These are phyloP conservation scores for Hyalella azteca DNA, from an alignment of 2,888 invertebrate genomes.

Conservation along the genomic window DNA sequence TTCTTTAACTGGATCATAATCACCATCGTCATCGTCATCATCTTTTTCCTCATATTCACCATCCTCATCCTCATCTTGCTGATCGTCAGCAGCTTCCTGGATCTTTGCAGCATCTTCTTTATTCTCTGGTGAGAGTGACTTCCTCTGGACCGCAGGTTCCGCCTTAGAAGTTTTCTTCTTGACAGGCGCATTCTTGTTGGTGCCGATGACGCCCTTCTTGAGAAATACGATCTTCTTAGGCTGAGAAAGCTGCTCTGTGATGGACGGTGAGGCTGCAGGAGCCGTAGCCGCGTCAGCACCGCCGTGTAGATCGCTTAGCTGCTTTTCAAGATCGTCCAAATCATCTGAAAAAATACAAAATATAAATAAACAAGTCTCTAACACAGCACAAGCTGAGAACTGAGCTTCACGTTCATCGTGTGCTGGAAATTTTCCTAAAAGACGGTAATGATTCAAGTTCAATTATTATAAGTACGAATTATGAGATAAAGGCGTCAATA, in stretches of 20 bases:
- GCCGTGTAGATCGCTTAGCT: conserved; percentile 32
- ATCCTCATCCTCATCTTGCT: conserved; percentile 26
- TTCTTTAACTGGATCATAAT: conserved; percentile 42
- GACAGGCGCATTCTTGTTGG: not conserved
- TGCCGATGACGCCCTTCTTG: conserved; percentile 9
- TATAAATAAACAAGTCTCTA: too few species aligned
- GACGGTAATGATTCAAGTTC: too few species aligned
- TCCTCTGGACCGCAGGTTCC: not conserved
- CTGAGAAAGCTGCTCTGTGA: too few species aligned
- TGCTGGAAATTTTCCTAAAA: too few species aligned
- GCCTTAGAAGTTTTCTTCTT: not conserved
- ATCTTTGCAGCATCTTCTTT: conserved; percentile 30
- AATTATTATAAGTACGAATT: too few species aligned
- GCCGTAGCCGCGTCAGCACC: not conserved
- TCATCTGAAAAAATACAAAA: not conserved
- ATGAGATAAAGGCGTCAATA: too few species aligned
- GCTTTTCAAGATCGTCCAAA: conserved; percentile 16
- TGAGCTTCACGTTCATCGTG: too few species aligned
- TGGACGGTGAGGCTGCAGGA: too few species aligned
- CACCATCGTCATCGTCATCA: conserved; percentile 39
- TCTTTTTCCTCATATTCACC: conserved; percentile 25
- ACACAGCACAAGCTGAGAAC: too few species aligned
- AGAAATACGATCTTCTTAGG: conserved; percentile 29
- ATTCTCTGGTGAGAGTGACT: too few species aligned
- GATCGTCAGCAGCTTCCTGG: conserved; percentile 39